Base-by-base conservation (phyloP, 2,888 invertebrate species). In the Brachyptera putata region DNA sequence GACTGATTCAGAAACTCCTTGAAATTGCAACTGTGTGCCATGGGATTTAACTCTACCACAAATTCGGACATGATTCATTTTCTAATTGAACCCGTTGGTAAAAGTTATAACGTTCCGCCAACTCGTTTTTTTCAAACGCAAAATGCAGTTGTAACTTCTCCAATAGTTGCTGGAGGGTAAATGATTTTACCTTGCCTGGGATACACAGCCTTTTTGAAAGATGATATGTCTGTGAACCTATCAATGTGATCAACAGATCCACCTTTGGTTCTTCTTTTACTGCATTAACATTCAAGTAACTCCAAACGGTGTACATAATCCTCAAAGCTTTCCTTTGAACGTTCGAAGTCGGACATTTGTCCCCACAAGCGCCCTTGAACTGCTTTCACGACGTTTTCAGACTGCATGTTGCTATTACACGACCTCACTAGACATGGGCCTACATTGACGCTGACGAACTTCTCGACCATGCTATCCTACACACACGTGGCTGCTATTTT, bases 41-140 rank as follows among this genome's bases (percentile, higher is more conserved):
- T 16, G 4, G 58, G 65, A 55, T 66, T 68, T 25, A 70, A 43
- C 37, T 62, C 64, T 9, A 66, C 63, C 2, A 63, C 57, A 56
- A 64, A 66, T 16, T 63, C 63, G 13, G 56, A 48, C 9, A 66
- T 60, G 61, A 60, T 55, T 66, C 65, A 1, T 43, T 56, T 5
- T 16, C 25, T 11, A 34, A 11, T 61, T 69, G 69, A 37, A 61
- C 34, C 14, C 66, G 60, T 50, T 64, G 64, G 56, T 66, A 66
- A 59, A 69, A 68, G 56, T 65, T 65, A 53, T 66, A 70, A 13
- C 67, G 43, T 61, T 70, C 68, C 1, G 67, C 65, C n/a, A n/a
- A 18, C 68, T 68, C 4, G 63, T 67, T 63, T 13, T 61, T 58
- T 61, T 66, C 65, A 18, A 68, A 67, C 21, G 46, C 41, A 60